Base-by-base conservation (phyloP, 2,888 invertebrate genomes). In the Drosophila parthenogenetica region DNA sequence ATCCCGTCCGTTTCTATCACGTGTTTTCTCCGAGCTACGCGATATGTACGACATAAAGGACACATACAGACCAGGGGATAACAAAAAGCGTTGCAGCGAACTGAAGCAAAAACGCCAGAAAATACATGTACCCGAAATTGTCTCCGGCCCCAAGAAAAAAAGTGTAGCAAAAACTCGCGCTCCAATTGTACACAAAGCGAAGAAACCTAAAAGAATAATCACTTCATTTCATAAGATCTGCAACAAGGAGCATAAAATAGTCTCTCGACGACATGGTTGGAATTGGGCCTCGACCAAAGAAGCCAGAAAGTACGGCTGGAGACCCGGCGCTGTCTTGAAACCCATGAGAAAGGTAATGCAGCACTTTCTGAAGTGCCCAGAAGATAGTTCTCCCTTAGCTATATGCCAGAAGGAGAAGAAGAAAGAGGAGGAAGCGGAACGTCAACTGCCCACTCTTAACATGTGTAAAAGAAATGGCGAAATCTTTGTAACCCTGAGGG, bases 181-280 rank as follows among this genome's bases (percentile, higher is more conserved):
- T n/a, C 5, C 0, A 3, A 8, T 13, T 11, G 16, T 46, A 37
- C 14, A 37, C 8, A 39, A 11, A 5, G 1, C 58, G 7, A 40
- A 25, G 29, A 51, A 40, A 3, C 14, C 13, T 14, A 46, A 51
- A 1, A 11, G 45, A 10, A 7, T 8, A 13, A 35, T 46, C 8
- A 22, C 16, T 1, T 19, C 5, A 94, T 0, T 94, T 0, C 95
- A 95, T 79, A 94, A 93, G 66, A 86, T 92, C 60, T 95, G 95
- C 79, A 87, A 93, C 2, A 93, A 93, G 57, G 84, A 92, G 1
- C 4, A 29, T 1, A 84, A 91, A 32, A 91, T 93, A 0, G 95
- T 95, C 0, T 95, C 95, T 0, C 91, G 93, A 0, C 90, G 93
- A 17, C 95, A 95, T 94, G 95, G 95, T 0, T 95, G 95, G 95